Evolutionary conservation across 2,113 vertebrate genomes (phyloP).

Genomic region (Panthera leo): DNA sequence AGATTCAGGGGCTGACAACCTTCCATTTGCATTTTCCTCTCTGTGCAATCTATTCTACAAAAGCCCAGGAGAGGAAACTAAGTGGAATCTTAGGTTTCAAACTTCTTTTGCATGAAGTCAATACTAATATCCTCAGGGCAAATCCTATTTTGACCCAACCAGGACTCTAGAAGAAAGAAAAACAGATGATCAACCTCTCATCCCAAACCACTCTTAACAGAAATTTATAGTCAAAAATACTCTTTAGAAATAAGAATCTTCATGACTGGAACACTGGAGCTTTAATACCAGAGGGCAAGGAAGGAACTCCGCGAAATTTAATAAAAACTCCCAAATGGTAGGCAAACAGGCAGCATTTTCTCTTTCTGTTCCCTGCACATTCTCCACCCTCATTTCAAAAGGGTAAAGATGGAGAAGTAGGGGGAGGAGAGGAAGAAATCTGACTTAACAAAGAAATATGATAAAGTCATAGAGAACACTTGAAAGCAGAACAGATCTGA

Average conservation of each 20-base stretch:
- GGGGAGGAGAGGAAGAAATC: background rate
- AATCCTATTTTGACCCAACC: background rate
- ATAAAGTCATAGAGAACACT: background rate
- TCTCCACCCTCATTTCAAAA: background rate
- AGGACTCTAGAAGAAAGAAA: background rate
- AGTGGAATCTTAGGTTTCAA: constrained; percentile 56
- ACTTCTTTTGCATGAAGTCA: constrained; percentile 43
- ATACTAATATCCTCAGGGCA: background rate
- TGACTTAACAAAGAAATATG: background rate
- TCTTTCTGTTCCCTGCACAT: constrained; percentile 26
- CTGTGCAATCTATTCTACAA: constrained; percentile 47
- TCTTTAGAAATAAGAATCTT: constrained; percentile 58
- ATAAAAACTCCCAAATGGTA: constrained; percentile 46
- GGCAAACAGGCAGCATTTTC: constrained; percentile 36
- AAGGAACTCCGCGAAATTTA: constrained; percentile 29
- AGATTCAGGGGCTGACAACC: background rate
- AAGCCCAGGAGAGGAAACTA: constrained; percentile 52
- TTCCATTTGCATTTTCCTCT: constrained; percentile 24
- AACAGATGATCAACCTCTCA: background rate
- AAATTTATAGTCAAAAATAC: constrained; percentile 46
- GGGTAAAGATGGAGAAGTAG: background rate
- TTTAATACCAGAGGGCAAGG: constrained; percentile 33
- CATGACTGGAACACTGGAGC: background rate
- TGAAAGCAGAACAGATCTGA: constrained; percentile 28
- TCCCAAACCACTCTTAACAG: background rate